Base-by-base conservation (phyloP, 2,888 invertebrate species). In the Entomobrya multifasciata region DNA sequence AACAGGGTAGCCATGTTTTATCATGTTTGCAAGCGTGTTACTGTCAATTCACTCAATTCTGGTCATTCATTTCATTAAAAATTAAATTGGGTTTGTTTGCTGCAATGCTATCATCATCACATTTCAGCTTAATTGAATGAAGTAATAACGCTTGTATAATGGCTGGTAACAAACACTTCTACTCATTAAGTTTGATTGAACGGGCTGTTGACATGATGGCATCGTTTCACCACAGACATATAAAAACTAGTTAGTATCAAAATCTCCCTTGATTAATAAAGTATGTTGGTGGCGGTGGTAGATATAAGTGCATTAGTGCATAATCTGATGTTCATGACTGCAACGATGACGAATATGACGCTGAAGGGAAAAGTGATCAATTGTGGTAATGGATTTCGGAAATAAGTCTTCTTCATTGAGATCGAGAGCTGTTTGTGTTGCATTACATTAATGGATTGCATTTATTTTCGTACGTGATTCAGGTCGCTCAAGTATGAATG, bases 321-420 rank as follows among this genome's bases (percentile, higher is more conserved):
- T 36, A 74, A 22, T 77, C 60, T 22, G 44, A 65, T 49, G 17
- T 55, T 57, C 60, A 60, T 77, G 36, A 36, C 36, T 57, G 55
- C 8, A 8, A 10, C 41, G n/a, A 41, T 25, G 47, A 47, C 47
- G 22, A 70, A 49, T 25, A 49, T n/a, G 49, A 49, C 15, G 25
- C 47, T 25, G 22, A 70, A 70, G 70, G 70, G 47, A 70, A 70
- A 70, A 70, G 70, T 49, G 44, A 47, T 70, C 44, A 27, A 76
- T 41, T 11, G 57, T 76, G 22, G 25, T 86, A 86, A 86, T 86
- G 67, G 77, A 41, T 81, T 82, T 87, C 82, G 82, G 82, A 82
- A 87, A 87, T 78, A 67, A 76, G 60, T 72, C 70, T 65, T 87
- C 77, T 86, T 81, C 86, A 77, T 77, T 77, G 62, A 77, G n/a